Conservation (phyloP, 2,888 invertebrate species). For the Conchocele bisecta region DNA sequence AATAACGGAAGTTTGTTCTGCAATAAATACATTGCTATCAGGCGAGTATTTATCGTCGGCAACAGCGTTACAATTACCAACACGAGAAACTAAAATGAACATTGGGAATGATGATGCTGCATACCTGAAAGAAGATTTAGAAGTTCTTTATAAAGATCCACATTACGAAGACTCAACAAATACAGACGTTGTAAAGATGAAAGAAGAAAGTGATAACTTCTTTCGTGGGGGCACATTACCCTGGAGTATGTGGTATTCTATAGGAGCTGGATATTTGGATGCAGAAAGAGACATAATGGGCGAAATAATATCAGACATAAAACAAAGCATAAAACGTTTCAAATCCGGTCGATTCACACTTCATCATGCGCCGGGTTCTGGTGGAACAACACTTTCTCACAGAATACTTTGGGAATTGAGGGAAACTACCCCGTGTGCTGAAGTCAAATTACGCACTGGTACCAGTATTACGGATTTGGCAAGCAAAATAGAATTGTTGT, state of each 20-base stretch:
- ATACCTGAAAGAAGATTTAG: slow-evolving; percentile 42
- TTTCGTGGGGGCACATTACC: slow-evolving; percentile 60
- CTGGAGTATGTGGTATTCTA: slow-evolving; percentile 61
- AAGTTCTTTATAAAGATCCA: slow-evolving; percentile 35
- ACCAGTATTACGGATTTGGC: slow-evolving; percentile 35
- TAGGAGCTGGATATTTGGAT: slow-evolving; percentile 54
- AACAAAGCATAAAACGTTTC: slow-evolving; percentile 10
- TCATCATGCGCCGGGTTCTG: slow-evolving; percentile 63
- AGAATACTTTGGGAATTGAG: slow-evolving; percentile 62
- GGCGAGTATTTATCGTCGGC: not conserved
- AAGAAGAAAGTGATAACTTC: slow-evolving; percentile 58
- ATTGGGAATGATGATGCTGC: slow-evolving; percentile 13
- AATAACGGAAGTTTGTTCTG: not conserved
- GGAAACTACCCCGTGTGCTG: slow-evolving; percentile 53
- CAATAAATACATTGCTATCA: not conserved
- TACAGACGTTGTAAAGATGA: slow-evolving; percentile 31
- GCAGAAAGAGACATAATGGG: slow-evolving; percentile 49
- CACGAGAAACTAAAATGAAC: not conserved
- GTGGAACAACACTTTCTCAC: slow-evolving; percentile 65
- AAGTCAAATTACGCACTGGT: slow-evolving; percentile 47
- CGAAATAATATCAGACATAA: slow-evolving; percentile 29
- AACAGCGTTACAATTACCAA: not conserved
- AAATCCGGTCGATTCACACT: slow-evolving; percentile 52
- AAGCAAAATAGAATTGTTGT: slow-evolving; percentile 47
- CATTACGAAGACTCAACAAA: slow-evolving; percentile 8